These are phyloP conservation scores for Macrosteles quadrilineatus DNA, from an alignment of 1,140 invertebrate genomes.

Conservation along the genomic window DNA sequence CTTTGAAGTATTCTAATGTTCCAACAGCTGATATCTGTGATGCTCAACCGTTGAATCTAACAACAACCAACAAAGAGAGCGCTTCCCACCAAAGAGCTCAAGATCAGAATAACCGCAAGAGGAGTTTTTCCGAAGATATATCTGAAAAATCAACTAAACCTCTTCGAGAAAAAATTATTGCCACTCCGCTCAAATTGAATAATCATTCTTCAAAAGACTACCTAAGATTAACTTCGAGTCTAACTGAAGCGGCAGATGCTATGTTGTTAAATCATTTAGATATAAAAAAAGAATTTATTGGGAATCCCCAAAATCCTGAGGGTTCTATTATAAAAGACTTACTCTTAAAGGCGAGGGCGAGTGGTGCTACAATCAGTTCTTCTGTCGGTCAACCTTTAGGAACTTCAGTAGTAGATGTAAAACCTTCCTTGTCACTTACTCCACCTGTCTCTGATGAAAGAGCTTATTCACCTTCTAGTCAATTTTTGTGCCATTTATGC, in stretches of 20 bases:
- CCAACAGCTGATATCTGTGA: slow-evolving; percentile 11
- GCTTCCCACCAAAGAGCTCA: too few species aligned
- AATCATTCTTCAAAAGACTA: not conserved
- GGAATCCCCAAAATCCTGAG: slow-evolving; percentile 50
- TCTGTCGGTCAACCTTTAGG: not conserved
- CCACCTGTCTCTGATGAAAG: slow-evolving; percentile 16
- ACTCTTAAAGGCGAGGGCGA: slow-evolving; percentile 64
- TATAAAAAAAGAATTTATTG: slow-evolving; percentile 11
- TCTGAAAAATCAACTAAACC: slow-evolving; percentile 15
- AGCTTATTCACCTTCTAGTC: slow-evolving; percentile 23
- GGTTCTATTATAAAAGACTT: slow-evolving; percentile 83
- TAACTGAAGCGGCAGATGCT: not conserved
- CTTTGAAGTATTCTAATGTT: not conserved
- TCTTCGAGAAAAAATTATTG: not conserved
- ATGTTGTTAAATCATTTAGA: slow-evolving; percentile 9
- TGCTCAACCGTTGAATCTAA: slow-evolving; percentile 67
- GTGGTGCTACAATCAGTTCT: not conserved
- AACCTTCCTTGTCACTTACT: not conserved
- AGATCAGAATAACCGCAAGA: slow-evolving; percentile 19
- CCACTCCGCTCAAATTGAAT: not conserved
- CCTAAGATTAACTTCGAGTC: not conserved
- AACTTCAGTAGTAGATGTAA: not conserved
- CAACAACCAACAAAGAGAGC: slow-evolving; percentile 53
- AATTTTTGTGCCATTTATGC: slow-evolving; percentile 61
- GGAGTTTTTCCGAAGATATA: slow-evolving; percentile 29